Evolutionary conservation across 2,113 vertebrate species (phyloP).

Genomic region (Eurypyga helias): DNA sequence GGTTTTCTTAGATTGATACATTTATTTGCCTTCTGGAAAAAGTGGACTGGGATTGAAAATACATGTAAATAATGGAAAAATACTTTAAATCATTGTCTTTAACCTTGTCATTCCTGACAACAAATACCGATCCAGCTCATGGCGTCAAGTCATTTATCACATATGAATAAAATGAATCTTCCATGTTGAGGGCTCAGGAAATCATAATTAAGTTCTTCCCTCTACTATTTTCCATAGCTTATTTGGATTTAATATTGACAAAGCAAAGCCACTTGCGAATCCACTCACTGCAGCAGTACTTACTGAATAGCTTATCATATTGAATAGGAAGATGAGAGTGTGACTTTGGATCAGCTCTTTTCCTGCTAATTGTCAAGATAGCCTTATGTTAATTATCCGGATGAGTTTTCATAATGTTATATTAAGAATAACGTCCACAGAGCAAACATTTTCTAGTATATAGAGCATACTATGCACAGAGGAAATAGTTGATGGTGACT

Average conservation of each 20-base stretch:
- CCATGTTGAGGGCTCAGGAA: background rate
- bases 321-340: background rate
- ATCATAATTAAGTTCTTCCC: background rate
- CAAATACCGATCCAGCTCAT: background rate
- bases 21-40: background rate
- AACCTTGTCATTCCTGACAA: background rate
- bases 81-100: background rate
- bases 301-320: background rate
- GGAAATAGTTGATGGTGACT: background rate
- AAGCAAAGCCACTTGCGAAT: background rate
- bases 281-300: background rate
- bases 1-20: background rate
- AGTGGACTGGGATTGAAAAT: background rate
- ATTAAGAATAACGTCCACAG: background rate
- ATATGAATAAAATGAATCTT: background rate
- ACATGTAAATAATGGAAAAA: background rate
- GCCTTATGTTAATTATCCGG: background rate
- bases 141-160: background rate
- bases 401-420: background rate
- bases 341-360: background rate
- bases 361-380: background rate
- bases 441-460: background rate
- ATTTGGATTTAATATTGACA: background rate
- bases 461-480: background rate
- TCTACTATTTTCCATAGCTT: background rate